A percentile compares a stretch with the other conserved stretches of the same genome.
Evolutionary conservation across 2,888 invertebrate species (phyloP).

Genomic region (Tetanocera ferruginea): DNA sequence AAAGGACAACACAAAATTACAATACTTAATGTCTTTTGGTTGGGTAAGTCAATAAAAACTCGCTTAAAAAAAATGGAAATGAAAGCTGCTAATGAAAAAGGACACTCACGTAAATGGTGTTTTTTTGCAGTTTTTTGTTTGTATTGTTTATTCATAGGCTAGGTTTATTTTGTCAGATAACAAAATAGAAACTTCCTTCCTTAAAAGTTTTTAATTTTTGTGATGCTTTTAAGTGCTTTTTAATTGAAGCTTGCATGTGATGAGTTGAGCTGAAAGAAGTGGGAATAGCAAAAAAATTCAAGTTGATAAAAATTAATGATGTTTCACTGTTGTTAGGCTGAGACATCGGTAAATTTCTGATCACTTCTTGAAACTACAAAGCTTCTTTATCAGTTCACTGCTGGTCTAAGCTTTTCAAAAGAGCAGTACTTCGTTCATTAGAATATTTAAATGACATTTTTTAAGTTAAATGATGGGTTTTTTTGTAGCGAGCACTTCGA

Average conservation of each 20-base stretch:
- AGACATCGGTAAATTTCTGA: too few species aligned
- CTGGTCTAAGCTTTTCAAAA: too few species aligned
- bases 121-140: neutral
- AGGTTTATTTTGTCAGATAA: neutral
- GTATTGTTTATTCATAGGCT: neutral
- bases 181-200: neutral
- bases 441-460: too few species aligned
- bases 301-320: neutral
- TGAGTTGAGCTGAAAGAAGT: too few species aligned
- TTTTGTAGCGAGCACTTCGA: too few species aligned
- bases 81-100: neutral
- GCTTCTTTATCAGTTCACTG: too few species aligned
- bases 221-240: neutral
- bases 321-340: too few species aligned
- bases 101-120: slow-evolving; percentile 1
- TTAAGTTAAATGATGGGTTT: too few species aligned
- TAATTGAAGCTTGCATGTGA: neutral
- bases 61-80: neutral
- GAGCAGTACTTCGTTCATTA: too few species aligned
- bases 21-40: neutral
- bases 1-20: neutral
- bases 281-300: neutral
- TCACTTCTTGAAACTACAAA: too few species aligned
- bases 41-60: slow-evolving; percentile 13
- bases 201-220: neutral